Evolutionary conservation across 2,113 vertebrate species (phyloP).

Genomic region (Myotis yumanensis): DNA sequence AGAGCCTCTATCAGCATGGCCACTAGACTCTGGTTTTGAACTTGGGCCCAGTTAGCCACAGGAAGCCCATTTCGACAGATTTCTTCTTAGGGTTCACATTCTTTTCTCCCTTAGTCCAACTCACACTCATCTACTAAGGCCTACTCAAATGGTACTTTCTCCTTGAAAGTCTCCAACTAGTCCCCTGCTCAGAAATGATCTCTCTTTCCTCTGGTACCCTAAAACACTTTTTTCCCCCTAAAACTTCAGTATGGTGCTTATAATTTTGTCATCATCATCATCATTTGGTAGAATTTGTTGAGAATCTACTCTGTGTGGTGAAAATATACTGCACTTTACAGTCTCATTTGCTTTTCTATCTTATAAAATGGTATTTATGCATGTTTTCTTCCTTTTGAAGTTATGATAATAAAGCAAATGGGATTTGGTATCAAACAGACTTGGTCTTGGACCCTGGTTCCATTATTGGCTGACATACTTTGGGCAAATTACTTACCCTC

Average conservation of each 20-base stretch:
- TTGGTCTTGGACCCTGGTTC: neutral
- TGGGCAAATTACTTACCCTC: neutral
- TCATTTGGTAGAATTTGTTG: neutral
- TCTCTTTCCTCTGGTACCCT: neutral
- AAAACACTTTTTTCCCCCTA: neutral
- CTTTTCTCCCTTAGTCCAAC: neutral
- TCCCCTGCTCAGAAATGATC: neutral
- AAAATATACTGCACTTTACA: neutral
- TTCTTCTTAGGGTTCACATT: neutral
- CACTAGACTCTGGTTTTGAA: neutral
- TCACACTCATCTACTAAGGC: neutral
- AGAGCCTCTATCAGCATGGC: neutral
- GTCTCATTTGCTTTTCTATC: neutral
- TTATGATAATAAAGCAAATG: neutral
- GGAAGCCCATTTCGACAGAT: neutral
- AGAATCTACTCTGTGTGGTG: neutral
- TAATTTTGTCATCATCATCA: neutral
- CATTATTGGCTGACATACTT: neutral
- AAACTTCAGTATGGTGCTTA: neutral
- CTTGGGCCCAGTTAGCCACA: neutral
- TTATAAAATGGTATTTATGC: neutral
- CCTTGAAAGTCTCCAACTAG: neutral
- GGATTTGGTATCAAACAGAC: neutral
- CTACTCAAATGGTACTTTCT: neutral
- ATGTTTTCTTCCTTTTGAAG: neutral